Conservation (phyloP, 1,140 invertebrate genomes). For the Lethocerus indicus region DNA sequence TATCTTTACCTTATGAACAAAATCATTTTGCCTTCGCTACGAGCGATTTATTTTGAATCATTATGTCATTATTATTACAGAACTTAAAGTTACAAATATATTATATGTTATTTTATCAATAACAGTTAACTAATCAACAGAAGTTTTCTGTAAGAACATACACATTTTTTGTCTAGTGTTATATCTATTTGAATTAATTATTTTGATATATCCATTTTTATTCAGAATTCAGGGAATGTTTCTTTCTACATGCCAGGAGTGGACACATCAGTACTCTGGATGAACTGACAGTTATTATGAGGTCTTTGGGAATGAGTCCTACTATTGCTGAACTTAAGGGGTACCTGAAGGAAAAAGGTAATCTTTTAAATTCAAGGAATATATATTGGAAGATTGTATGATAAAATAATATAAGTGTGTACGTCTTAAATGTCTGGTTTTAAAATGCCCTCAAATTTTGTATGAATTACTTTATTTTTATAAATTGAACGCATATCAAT, state of each 20-base stretch:
- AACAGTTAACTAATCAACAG: neutral
- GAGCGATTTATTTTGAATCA: no score
- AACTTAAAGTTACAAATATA: neutral
- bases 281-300: conserved; percentile 84
- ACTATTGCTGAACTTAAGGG: conserved; percentile 77
- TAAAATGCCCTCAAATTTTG: no score
- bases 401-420: no score
- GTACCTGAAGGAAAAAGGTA: conserved; percentile 69
- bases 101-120: neutral
- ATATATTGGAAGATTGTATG: no score
- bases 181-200: neutral
- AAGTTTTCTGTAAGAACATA: neutral
- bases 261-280: conserved; percentile 75
- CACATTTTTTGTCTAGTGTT: neutral
- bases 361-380: no score
- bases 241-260: conserved; percentile 76
- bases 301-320: conserved; percentile 80
- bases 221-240: conserved; percentile 87
- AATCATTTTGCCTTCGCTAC: no score
- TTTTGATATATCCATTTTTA: conserved; percentile 17
- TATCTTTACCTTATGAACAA: no score
- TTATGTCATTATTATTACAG: no score
- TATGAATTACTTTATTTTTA: no score
- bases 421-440: no score
- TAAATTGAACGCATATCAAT: no score